These are phyloP conservation scores for Scotopteryx bipunctaria DNA, from an alignment of 2,888 invertebrate species.

Conservation along the genomic window DNA sequence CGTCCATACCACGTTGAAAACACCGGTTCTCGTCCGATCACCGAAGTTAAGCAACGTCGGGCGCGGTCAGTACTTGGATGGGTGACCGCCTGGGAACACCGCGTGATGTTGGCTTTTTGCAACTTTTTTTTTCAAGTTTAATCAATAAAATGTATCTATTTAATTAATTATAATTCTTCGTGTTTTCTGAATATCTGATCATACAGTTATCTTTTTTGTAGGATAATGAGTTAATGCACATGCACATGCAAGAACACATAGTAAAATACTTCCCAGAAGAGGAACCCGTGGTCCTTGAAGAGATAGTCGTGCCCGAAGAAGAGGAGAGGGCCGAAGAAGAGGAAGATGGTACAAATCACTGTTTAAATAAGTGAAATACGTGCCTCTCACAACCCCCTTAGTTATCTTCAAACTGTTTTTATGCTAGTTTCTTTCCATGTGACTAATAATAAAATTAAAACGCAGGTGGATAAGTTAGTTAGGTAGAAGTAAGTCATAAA, in stretches of 20 bases:
- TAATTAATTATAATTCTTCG: background rate
- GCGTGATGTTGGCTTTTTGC: constrained; percentile 59
- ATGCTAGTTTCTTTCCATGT: too few species aligned
- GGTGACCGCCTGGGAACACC: constrained; percentile 69
- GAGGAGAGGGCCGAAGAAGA: constrained; percentile 49
- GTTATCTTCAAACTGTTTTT: too few species aligned
- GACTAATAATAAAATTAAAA: too few species aligned
- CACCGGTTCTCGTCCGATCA: constrained; percentile 73
- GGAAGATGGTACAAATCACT: constrained; percentile 60
- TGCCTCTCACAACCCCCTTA: too few species aligned
- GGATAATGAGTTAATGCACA: constrained; percentile 86
- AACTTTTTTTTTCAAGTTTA: background rate
- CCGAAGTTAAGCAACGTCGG: constrained; percentile 75
- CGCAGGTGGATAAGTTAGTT: too few species aligned
- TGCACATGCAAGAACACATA: constrained; percentile 84
- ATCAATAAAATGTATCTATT: background rate
- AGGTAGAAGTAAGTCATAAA: too few species aligned
- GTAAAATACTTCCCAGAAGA: constrained; percentile 83
- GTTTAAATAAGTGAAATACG: too few species aligned
- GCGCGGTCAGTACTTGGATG: constrained; percentile 66
- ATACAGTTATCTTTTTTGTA: constrained; percentile 50
- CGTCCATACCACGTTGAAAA: constrained; percentile 40
- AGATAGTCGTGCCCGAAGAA: constrained; percentile 69
- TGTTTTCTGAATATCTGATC: too few species aligned
- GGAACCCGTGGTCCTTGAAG: constrained; percentile 73